Base-by-base conservation (phyloP, 2,797 vertebrate species). In the Heteromormyrus szaboi region DNA sequence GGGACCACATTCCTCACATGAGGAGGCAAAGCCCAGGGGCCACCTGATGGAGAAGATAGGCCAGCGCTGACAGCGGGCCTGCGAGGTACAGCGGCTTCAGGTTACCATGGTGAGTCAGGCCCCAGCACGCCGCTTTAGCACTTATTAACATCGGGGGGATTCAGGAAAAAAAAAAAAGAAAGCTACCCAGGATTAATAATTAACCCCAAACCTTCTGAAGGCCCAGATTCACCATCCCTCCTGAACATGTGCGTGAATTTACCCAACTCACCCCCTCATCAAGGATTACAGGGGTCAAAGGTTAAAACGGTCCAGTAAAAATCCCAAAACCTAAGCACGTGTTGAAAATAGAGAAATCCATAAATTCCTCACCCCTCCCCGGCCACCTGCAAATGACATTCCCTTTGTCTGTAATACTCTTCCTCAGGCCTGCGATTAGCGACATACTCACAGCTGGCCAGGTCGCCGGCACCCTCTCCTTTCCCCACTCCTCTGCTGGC, bases 101-200 rank as follows among this genome's bases (percentile, higher is more conserved):
- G 51, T 56, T 56, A 86, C 83, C 9, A 22, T 48, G 44, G 2
- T 11, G 9, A 9, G 62, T 29, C 62, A 12, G 25, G 25, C 11
- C 62, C 14, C 62, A 29, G 62, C 25, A 29, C 11, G 9, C 11
- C 3, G 33, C 17, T 11, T 50, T 17, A 4, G 8, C 68, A 12
- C 44, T 50, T 50, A 91, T 50, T 50, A 91, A 89, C 48, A 85
- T 0, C 1, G 2, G 37, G 37, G 46, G 44, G 25, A 56, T 86
- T 19, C 29, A 56, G 53, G 5, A 3, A 14, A 9, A 29, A 44
- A 6, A 17, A 7, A 17, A 12, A 25, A 0, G 9, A 68, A 25
- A 68, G 25, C 25, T 33, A 33, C 14, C 51, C 25, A 56, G 50
- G 22, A 33, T 37, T 50, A 50, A 46, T 8, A 90, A 91, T 76